Evolutionary conservation across 2,113 vertebrate species (phyloP).

Genomic region (Numenius arquata): DNA sequence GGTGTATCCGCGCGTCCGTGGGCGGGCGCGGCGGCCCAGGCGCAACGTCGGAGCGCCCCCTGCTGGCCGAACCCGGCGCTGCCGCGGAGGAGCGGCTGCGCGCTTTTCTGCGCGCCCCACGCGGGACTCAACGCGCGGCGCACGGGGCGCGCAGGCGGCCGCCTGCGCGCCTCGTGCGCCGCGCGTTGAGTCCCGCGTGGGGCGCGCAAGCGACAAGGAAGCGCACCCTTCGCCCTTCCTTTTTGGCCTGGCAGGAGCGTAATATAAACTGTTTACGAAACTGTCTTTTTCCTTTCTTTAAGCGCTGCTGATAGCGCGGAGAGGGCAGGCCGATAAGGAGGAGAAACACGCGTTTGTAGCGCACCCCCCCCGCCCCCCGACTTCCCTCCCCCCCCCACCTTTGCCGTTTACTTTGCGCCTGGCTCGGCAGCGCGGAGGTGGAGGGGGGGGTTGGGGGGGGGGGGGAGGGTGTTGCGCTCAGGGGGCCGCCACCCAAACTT

Average conservation of each 20-base stretch:
- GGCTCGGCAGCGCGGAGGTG: background rate
- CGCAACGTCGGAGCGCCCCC: slow-evolving; percentile 86
- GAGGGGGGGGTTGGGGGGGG: background rate
- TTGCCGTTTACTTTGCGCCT: background rate
- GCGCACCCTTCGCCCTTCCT: background rate
- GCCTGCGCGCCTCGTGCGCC: too few species aligned
- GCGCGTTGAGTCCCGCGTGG: background rate
- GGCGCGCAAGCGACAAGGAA: background rate
- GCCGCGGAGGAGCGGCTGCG: background rate
- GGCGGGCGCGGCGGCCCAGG: background rate
- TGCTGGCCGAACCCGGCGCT: slow-evolving; percentile 70
- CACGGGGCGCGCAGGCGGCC: too few species aligned
- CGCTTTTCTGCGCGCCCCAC: background rate
- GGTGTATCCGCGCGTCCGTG: background rate
- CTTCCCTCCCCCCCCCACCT: too few species aligned
- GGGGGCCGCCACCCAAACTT: too few species aligned
- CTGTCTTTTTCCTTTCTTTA: too few species aligned
- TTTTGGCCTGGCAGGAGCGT: background rate
- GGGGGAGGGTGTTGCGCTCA: too few species aligned
- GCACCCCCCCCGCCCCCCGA: too few species aligned
- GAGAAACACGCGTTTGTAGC: background rate
- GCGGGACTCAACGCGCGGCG: too few species aligned
- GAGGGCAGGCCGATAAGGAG: background rate
- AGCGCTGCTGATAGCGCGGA: too few species aligned
- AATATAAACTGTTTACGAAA: background rate